Evolutionary conservation across 2,888 invertebrate species (phyloP), one percentile per base, ranked within the genome.

Genomic region (Cremastobaeus sp.): DNA sequence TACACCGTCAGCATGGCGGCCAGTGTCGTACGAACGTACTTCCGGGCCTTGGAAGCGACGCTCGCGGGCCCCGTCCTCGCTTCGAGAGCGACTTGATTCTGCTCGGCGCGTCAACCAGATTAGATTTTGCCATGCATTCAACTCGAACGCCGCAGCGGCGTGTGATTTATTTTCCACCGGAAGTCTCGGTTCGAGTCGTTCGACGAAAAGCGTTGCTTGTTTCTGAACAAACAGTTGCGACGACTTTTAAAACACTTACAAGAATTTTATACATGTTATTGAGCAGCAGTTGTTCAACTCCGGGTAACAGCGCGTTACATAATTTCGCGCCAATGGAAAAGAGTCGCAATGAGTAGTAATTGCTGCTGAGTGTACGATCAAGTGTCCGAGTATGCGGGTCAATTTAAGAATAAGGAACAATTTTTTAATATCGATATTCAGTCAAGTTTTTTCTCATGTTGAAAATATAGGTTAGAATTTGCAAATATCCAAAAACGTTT

Each of bases 21-120:
- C 52, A 64, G 64, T 21, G 21, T 12, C 65, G 54, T 54, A 20
- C 30, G 11, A 43, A 45, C 21, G 28, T 14, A 47, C 54, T 65
- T 54, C 65, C 65, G 65, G 37, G 15, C 65, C 65, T 47, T n/a
- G 34, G 41, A 54, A 39, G n/a, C 1, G 5, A 12, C 21, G 47
- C 14, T 45, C n/a, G n/a, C n/a, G n/a, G n/a, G n/a, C 15, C 14
- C 11, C 11, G 50, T 12, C 21, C 14, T n/a, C 30, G 4, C 17
- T 14, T 48, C 20, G 15, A 34, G 20, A 12, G 6, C 34, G 11
- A 20, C n/a, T 21, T 17, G 3, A 41, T 17, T 41, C 11, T 11
- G 12, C 8, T 11, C 12, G n/a, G 2, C 8, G 30, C 28, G 32
- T 47, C 48, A 48, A 18, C 20, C 12, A 34, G 48, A 48, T 48